Evolutionary conservation across 1,140 invertebrate genomes (phyloP).

Genomic region (Maniola jurtina): DNA sequence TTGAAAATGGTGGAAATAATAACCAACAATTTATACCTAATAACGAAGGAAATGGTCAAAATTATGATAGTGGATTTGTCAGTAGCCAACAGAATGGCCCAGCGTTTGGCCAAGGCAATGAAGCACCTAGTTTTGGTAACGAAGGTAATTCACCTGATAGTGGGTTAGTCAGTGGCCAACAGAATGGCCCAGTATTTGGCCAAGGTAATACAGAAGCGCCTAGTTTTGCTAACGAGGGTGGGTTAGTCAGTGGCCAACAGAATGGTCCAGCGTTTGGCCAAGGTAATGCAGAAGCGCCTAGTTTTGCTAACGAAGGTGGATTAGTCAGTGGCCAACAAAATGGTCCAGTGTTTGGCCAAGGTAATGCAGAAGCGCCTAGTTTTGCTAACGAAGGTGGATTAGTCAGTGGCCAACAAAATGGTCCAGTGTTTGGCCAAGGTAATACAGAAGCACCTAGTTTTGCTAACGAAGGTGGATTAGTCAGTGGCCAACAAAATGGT

Average conservation of each 20-base stretch:
- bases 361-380: too few relatives aligned
- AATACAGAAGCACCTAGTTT: too few relatives aligned
- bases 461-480: not conserved
- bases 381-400: too few relatives aligned
- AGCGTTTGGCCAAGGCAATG: not conserved
- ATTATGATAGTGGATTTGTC: too few relatives aligned
- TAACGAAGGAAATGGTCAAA: not conserved
- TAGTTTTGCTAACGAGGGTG: not conserved
- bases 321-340: not conserved
- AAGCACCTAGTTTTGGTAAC: not conserved
- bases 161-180: slow-evolving; percentile 1
- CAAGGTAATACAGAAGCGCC: not conserved
- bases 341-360: not conserved
- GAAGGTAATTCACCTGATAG: not conserved
- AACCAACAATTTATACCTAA: not conserved
- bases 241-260: not conserved
- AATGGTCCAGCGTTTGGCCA: not conserved
- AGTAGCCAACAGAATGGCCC: not conserved
- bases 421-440: not conserved
- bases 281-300: not conserved
- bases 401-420: too few relatives aligned
- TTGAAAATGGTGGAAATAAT: slow-evolving; percentile 7
- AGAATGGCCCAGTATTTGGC: slow-evolving; percentile 10
- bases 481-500: not conserved
- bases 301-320: too few relatives aligned